Base-by-base conservation (phyloP, 30 jellyfish, hydroid and myxozoan genomes). In the Aurelia sp. region DNA sequence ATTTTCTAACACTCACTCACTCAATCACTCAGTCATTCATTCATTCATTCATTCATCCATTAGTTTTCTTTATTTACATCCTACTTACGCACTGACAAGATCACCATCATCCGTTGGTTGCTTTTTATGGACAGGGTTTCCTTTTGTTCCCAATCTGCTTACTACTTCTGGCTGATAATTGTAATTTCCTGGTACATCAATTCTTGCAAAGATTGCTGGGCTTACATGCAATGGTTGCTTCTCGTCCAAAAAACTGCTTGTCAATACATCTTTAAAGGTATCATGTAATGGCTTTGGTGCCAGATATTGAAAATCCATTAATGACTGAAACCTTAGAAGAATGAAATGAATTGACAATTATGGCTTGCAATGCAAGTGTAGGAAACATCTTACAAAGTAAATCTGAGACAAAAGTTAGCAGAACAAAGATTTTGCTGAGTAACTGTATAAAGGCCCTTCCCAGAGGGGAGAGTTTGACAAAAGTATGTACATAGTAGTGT, bases 281-380 rank as follows among this genome's bases (percentile, higher is more conserved):
- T 86, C 66, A 88, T 82, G 88, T 66, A 91, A 18, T 6, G 93
- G 86, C 19, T 68, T 60, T 16, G 97, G 98, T 31, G 97, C 58
- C 61, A 92, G 62, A 55, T 80, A 86, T 75, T 92, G 98, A 35
- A 72, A 92, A 81, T 92, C 98, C 94, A 92, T 78, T 60, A 92
- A 60, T 6, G 98, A 87, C 27, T 63, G 59, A 62, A 92, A 92
- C 72, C 92, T 81, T 44, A 2, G 55, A 44, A 44, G 55, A 44
- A 44, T 8, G 16, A 44, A 44, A 44, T 10, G 10, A 12, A 44
- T 44, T 0, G 3, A 5, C 10, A 44, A 7, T 44, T 1, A 40
- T 40, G 51, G 51, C 0, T 2, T 0, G 3, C 3, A 7, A 44
- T 0, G 0, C 0, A 44, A 44, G 13, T 44, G 55, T 44, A 44